Conservation (phyloP, 2,888 invertebrate species). For the Gastracanthus pulcherrimus region DNA sequence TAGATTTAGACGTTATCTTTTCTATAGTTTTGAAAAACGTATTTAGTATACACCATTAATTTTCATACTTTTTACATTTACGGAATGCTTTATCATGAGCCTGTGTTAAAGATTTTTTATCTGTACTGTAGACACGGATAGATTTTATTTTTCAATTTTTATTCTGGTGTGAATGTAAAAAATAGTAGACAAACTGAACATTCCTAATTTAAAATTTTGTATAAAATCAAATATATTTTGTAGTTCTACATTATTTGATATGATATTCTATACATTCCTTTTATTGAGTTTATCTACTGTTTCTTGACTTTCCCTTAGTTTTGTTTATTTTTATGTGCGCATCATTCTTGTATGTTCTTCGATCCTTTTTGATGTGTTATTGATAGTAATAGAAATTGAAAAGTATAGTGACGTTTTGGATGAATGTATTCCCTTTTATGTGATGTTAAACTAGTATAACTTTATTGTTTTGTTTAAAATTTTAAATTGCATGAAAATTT, state of each 20-base stretch:
- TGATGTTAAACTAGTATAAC: constrained; percentile 27
- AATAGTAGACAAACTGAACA: constrained; percentile 27
- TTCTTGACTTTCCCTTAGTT: constrained; percentile 47
- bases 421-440: constrained; percentile 27
- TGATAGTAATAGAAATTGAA: constrained; percentile 28
- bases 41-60: constrained; percentile 13
- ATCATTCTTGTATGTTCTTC: constrained; percentile 13
- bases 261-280: neutral
- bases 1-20: constrained; percentile 22
- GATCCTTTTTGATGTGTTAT: constrained; percentile 11
- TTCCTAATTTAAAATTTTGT: constrained; percentile 23
- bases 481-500: constrained; percentile 44
- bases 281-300: constrained; percentile 32
- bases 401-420: neutral
- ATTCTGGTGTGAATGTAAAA: constrained; percentile 41
- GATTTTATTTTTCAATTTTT: constrained; percentile 40
- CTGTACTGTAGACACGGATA: constrained; percentile 8
- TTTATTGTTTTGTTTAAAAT: constrained; percentile 25
- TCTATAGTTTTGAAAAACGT: constrained; percentile 23
- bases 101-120: constrained; percentile 30
- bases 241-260: neutral
- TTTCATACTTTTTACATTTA: constrained; percentile 29
- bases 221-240: neutral
- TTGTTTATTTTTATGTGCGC: constrained; percentile 30
- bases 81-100: constrained; percentile 10